Percentiles rank a stretch among this genome's conserved stretches.
These are phyloP conservation scores for Leguminivora glycinivorella DNA, from an alignment of 1,140 invertebrate genomes.

Conservation along the genomic window DNA sequence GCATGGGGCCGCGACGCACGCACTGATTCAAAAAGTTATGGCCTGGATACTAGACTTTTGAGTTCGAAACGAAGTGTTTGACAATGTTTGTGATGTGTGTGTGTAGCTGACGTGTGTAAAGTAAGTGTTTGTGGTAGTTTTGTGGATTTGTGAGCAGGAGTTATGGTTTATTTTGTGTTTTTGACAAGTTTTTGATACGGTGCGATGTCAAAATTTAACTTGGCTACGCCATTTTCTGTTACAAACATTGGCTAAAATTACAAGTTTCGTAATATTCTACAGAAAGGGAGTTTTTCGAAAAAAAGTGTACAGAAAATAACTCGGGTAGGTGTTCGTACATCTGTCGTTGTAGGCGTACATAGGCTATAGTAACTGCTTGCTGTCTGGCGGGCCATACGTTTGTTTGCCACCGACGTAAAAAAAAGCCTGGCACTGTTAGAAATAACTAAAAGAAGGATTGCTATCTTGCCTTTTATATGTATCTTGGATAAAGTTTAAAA, in stretches of 20 bases:
- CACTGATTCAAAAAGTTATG: slow-evolving; percentile 32
- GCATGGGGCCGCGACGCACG: slow-evolving; percentile 65
- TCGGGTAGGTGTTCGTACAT: no score
- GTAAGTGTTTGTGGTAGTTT: slow-evolving; percentile 12
- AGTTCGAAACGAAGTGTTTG: slow-evolving; percentile 29
- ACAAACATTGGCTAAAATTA: neutral
- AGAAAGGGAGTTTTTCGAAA: no score
- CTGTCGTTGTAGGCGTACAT: no score
- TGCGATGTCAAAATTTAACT: neutral
- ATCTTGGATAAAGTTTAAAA: no score
- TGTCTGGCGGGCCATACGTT: no score
- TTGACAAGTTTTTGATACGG: neutral
- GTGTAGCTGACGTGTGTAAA: slow-evolving; percentile 21
- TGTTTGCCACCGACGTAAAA: no score
- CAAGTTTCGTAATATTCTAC: no score
- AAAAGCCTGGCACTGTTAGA: no score
- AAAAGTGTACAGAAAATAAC: no score
- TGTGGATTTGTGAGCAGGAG: neutral
- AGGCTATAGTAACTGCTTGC: no score
- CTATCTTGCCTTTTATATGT: no score
- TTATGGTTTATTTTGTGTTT: neutral
- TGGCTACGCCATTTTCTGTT: neutral
- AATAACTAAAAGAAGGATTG: no score
- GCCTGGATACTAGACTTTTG: slow-evolving; percentile 40
- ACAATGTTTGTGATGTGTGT: slow-evolving; percentile 21